phyloP scores from a whole-genome alignment of 2,888 invertebrate genomes.

The Ernsta delagoae region DNA sequence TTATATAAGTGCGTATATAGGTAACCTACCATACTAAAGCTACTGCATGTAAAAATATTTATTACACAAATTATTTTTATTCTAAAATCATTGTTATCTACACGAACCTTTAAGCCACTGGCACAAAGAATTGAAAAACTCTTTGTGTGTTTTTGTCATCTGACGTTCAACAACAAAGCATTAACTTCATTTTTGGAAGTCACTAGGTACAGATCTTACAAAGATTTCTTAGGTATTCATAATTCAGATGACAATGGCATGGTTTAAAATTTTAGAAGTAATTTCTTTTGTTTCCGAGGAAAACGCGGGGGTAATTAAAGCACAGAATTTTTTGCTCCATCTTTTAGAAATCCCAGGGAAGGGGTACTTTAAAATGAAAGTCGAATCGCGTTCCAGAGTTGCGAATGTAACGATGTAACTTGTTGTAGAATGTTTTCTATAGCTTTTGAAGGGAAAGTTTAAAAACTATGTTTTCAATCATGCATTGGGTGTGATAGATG shows the following conservation, averaged over 20 bases:
- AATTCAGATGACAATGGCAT: conserved; percentile 37
- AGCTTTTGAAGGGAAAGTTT: neutral
- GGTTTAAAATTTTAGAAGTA: conserved; percentile 36
- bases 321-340: conserved; percentile 27
- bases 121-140: conserved; percentile 14
- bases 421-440: conserved; percentile 4
- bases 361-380: conserved; percentile 25
- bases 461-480: neutral
- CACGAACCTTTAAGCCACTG: neutral
- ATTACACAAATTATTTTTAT: neutral
- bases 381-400: conserved; percentile 7
- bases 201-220: conserved; percentile 10
- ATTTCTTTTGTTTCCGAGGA: conserved; percentile 35
- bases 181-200: conserved; percentile 23
- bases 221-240: conserved; percentile 34
- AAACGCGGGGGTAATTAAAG: conserved; percentile 32
- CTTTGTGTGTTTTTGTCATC: conserved; percentile 12
- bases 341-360: conserved; percentile 11
- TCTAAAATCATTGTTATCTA: neutral
- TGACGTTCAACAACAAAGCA: conserved; percentile 21
- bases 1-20: no score
- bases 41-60: neutral
- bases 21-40: no score
- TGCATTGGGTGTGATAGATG: no score
- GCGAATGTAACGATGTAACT: neutral